These are phyloP conservation scores for Acrocephalus kingi DNA, from an alignment of 2,113 vertebrate genomes.

Conservation along the genomic window DNA sequence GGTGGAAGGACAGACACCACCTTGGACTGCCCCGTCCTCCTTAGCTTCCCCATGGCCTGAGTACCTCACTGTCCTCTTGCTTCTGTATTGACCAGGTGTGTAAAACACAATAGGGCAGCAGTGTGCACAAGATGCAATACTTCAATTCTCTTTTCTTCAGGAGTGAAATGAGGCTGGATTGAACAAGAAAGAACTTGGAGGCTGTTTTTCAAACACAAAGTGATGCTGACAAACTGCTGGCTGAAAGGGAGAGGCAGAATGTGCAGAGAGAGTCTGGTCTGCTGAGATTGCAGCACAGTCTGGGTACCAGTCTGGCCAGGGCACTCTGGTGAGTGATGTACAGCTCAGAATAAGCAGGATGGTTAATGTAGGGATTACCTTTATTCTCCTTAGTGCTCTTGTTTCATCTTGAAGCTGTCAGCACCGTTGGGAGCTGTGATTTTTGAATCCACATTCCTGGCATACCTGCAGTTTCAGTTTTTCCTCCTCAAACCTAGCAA, in stretches of 20 bases:
- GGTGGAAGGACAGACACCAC: background rate
- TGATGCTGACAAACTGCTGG: background rate
- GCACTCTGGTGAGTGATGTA: background rate
- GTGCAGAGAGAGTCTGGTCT: background rate
- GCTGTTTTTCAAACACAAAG: background rate
- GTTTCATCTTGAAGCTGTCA: background rate
- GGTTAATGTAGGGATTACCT: background rate
- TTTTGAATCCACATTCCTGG: background rate
- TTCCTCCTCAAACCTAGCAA: background rate
- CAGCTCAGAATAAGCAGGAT: background rate
- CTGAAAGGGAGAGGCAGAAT: background rate
- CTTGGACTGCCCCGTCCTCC: background rate
- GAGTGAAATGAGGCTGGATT: background rate
- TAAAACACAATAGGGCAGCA: background rate
- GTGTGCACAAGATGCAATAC: background rate
- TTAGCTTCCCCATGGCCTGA: background rate
- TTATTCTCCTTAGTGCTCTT: background rate
- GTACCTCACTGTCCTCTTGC: background rate
- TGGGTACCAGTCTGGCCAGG: background rate
- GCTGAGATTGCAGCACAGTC: background rate
- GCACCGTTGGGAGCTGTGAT: background rate
- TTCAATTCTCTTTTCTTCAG: background rate
- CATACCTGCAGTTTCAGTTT: background rate
- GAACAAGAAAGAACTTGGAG: background rate
- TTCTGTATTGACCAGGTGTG: background rate